A percentile compares a stretch with the other conserved stretches of the same genome.
Conservation (phyloP, 1,140 invertebrate species). For the Aplysia californica region DNA sequence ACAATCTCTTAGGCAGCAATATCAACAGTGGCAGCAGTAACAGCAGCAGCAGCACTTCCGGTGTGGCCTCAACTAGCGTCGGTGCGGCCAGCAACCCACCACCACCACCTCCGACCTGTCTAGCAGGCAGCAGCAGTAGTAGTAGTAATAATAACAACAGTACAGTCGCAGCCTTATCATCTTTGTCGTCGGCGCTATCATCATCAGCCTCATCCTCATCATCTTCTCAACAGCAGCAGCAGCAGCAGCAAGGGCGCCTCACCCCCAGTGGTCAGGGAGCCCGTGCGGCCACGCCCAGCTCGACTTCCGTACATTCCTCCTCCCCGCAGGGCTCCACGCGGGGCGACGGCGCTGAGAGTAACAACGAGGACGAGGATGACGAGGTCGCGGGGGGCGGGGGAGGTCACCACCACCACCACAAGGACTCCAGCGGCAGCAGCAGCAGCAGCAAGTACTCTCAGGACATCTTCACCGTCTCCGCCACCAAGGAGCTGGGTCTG, state of each 20-base stretch:
- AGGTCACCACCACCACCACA: conserved; percentile 11
- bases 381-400: conserved; percentile 10
- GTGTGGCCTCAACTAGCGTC: no score
- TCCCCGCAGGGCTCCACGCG: conserved; percentile 22
- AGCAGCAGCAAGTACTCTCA: conserved; percentile 3
- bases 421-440: conserved; percentile 5
- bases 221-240: conserved; percentile 9
- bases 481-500: conserved; percentile 30
- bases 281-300: conserved; percentile 5
- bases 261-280: conserved; percentile 1
- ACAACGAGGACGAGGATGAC: conserved; percentile 22
- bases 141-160: no score
- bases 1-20: no score
- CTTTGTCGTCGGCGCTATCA: no score
- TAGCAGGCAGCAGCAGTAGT: no score
- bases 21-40: no score
- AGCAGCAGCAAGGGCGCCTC: conserved; percentile 13
- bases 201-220: background rate
- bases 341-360: conserved; percentile 6
- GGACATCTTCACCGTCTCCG: conserved; percentile 25
- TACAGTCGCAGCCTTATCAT: background rate
- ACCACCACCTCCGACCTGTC: no score
- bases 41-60: no score
- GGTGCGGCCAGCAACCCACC: no score
- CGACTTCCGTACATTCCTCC: conserved; percentile 38